A percentile compares a stretch with the other conserved stretches of the same genome.
phyloP scores from a whole-genome alignment of 2,113 vertebrate species.

The Trachemys scripta region DNA sequence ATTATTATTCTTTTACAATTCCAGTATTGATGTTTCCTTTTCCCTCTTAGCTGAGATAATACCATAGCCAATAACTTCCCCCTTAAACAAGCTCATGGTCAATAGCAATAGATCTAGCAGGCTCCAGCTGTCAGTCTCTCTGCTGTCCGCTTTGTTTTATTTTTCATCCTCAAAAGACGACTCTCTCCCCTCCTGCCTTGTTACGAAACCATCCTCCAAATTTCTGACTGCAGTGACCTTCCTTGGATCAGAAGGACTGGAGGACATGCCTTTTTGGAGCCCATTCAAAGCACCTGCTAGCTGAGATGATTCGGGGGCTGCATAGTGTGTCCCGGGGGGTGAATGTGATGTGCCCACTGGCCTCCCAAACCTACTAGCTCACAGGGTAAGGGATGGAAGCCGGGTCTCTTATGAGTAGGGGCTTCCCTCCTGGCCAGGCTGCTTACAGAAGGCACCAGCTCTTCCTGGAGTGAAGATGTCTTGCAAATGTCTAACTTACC shows the following conservation, averaged over 20 bases:
- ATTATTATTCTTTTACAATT: conserved; percentile 23
- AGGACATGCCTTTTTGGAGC: background rate
- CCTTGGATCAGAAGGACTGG: background rate
- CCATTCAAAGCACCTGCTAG: background rate
- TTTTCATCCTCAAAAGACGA: background rate
- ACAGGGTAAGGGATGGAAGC: background rate
- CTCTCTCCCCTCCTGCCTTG: background rate
- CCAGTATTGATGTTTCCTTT: conserved; percentile 34
- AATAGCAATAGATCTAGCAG: conserved; percentile 42
- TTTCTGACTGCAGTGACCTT: background rate
- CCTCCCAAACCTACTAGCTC: background rate
- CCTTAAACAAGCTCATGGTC: conserved; percentile 11
- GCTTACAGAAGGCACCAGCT: background rate
- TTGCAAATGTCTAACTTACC: background rate
- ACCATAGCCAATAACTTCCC: background rate
- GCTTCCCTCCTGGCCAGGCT: background rate
- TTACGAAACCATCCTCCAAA: background rate
- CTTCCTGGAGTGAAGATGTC: background rate
- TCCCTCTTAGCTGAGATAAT: conserved; percentile 32
- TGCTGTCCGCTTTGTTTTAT: conserved; percentile 8
- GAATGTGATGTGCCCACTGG: accelerated
- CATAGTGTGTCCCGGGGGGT: background rate
- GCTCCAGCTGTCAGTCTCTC: conserved; percentile 21
- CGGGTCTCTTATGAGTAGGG: background rate
- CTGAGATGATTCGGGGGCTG: background rate